Base-by-base conservation (phyloP, 2,888 invertebrate species). In the Eledone cirrhosa region DNA sequence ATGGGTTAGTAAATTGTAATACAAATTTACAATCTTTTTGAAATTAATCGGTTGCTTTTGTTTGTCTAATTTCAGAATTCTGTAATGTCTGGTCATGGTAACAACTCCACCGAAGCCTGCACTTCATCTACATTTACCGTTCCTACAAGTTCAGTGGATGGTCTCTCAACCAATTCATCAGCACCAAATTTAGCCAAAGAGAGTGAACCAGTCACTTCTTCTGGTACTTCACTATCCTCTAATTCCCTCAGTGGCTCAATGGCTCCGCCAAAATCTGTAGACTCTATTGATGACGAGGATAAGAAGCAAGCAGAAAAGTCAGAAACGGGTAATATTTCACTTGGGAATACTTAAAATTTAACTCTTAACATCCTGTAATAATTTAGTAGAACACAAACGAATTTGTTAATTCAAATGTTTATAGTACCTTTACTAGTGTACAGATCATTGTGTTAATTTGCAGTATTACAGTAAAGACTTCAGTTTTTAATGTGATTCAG, bases 91-190 rank as follows among this genome's bases (percentile, higher is more conserved):
- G 72, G 72, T 31, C n/a, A 24, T 72, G 41, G 22, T 11, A n/a
- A 31, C 5, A 19, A 14, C 4, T n/a, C 27, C 22, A 41, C n/a
- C 11, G 33, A n/a, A 31, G 41, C 33, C 72, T 41, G 72, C 72
- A 72, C 33, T 41, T 31, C 33, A 41, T 72, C 72, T 41, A 41
- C n/a, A 41, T 72, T 72, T 41, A 22, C 41, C 33, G 41, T 72
- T 72, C 72, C 72, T 72, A 41, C 72, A 31, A 72, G 72, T 41
- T 31, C 72, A 72, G 72, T 41, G 41, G 72, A 72, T 72, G 33
- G 33, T n/a, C 72, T 72, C 14, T 8, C n/a, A 14, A 31, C 22
- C 8, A 41, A 29, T 22, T 2, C 33, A 31, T 41, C n/a, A 41
- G 33, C 31, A 33, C 41, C 33, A 41, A n/a, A 13, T 41, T 13